These are phyloP conservation scores for Isurus oxyrinchus DNA, from an alignment of 2,113 vertebrate species.

Conservation along the genomic window DNA sequence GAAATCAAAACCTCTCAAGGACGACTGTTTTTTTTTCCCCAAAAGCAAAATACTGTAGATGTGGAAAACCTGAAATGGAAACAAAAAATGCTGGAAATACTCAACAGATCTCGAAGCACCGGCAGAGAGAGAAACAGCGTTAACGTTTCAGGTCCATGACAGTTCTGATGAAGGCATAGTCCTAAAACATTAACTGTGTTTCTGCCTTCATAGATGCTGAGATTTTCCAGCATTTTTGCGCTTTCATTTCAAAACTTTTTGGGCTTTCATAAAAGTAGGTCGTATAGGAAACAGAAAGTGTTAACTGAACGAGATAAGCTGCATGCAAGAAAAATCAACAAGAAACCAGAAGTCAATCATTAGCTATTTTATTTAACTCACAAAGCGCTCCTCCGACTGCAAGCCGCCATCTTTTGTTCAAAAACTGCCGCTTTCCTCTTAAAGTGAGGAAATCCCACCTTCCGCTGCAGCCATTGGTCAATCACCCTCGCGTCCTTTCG, in stretches of 20 bases:
- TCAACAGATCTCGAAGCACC: not conserved
- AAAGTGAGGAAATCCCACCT: not conserved
- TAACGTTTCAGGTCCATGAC: not conserved
- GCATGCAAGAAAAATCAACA: not conserved
- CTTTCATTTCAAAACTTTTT: not conserved
- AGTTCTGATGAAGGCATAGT: not conserved
- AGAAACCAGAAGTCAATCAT: not conserved
- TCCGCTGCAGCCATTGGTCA: not conserved
- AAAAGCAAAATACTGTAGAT: too few species aligned
- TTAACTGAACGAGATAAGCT: not conserved
- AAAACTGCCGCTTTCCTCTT: constrained; percentile 17
- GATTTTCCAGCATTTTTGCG: not conserved
- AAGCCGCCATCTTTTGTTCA: constrained; percentile 27
- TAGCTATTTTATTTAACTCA: not conserved
- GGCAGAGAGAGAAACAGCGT: not conserved
- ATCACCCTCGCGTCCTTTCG: rapidly evolving
- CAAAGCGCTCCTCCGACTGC: not conserved
- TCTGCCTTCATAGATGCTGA: not conserved
- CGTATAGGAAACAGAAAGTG: too few species aligned
- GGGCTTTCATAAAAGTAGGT: too few species aligned
- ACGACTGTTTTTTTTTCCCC: too few species aligned
- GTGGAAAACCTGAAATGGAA: too few species aligned
- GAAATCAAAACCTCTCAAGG: too few species aligned
- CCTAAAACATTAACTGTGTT: too few species aligned
- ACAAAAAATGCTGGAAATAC: not conserved